Evolutionary conservation across 2,797 vertebrate species (phyloP), one percentile per base, ranked within the genome.

Genomic region (Sebastes flavidus): DNA sequence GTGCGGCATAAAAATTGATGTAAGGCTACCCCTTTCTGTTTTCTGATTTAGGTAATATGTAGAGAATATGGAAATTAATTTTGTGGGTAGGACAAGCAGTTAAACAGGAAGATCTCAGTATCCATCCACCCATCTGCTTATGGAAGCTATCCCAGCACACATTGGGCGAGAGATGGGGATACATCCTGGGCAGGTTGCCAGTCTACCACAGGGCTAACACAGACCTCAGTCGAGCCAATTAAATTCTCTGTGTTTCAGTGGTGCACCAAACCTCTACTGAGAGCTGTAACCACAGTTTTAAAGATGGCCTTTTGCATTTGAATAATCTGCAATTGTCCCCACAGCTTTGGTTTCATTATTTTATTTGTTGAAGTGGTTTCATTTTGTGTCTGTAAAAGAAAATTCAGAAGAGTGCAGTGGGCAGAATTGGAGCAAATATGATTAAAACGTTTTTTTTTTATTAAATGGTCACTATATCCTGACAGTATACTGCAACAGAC

Each of bases 201-300:
- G 77, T 71, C 65, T 38, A 83, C 78, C 81, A 79, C 70, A 71
- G 72, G 74, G 76, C 65, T 29, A 81, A 77, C 74, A 74, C 62
- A 59, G 73, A 80, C 77, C 75, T 73, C 73, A 67, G 78, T 25
- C 46, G 65, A 83, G 83, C 78, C 75, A 87, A 88, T 92, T 87
- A 84, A 87, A 88, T 65, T 66, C 59, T 77, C 32, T 77, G 68
- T 77, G 36, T 91, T 89, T 89, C 78, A 80, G 65, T 54, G 77
- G 75, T 82, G 87, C 55, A 68, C 29, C 77, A 66, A 74, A 66
- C 27, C 65, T 81, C 81, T 49, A 67, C 46, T 65, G 76, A 88
- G 58, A 72, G 70, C 49, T 52, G 32, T 20, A 75, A 63, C 30
- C 56, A 52, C 38, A 22, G 30, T 61, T 80, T 75, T 81, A 61